A percentile compares a stretch with the other conserved stretches of the same genome.
Conservation (phyloP, 1,140 invertebrate species). For the Globodera ellingtonae region DNA sequence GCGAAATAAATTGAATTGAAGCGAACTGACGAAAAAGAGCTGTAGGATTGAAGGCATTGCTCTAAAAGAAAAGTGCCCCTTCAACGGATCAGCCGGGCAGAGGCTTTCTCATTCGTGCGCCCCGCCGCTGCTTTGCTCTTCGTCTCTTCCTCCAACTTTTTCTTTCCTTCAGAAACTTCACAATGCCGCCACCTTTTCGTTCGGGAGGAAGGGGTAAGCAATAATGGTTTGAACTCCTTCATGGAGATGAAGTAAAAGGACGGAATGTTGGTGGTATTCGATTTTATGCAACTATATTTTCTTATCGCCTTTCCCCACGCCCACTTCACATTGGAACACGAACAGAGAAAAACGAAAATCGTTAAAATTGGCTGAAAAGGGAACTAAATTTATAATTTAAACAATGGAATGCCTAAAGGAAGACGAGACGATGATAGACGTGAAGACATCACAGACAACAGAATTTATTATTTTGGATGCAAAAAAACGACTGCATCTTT, state of each 20-base stretch:
- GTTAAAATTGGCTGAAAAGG: not conserved
- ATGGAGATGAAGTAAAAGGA: not conserved
- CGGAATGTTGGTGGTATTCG: too few species aligned
- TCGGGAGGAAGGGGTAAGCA: not conserved
- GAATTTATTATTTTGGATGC: too few species aligned
- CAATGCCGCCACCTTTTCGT: not conserved
- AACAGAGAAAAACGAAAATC: constrained; percentile 1
- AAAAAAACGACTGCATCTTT: too few species aligned
- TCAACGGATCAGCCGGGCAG: not conserved
- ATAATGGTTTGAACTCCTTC: not conserved
- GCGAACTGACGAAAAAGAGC: not conserved
- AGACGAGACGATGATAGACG: too few species aligned
- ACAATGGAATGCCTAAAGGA: too few species aligned
- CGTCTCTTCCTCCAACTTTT: not conserved
- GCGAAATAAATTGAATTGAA: not conserved
- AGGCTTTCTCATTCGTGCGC: not conserved
- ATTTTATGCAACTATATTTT: too few species aligned
- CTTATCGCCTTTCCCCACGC: too few species aligned
- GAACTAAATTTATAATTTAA: too few species aligned
- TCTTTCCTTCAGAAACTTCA: not conserved
- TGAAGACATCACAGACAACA: too few species aligned
- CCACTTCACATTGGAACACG: not conserved
- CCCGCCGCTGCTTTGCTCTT: not conserved
- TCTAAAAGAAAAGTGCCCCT: not conserved
- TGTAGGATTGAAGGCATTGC: too few species aligned